These are phyloP conservation scores for Sebastolobus altivelis DNA, from an alignment of 2,797 vertebrate species.

Conservation along the genomic window DNA sequence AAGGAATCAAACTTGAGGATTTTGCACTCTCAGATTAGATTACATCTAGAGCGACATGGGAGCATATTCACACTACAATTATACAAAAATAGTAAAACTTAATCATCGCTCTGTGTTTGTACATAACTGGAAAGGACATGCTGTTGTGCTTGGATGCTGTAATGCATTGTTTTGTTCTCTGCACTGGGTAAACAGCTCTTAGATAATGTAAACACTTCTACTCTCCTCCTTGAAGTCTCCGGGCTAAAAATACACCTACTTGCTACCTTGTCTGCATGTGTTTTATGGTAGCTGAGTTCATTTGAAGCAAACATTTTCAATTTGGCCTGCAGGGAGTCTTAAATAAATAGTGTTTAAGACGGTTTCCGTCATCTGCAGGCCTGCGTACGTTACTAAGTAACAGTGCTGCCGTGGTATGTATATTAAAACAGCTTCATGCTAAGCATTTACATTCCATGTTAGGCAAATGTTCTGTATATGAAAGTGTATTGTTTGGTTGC, in stretches of 20 bases:
- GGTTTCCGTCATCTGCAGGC: neutral
- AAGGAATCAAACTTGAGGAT: constrained; percentile 35
- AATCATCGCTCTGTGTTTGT: constrained; percentile 11
- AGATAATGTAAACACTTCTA: constrained; percentile 44
- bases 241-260: constrained; percentile 47
- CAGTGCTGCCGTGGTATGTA: neutral
- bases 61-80: neutral
- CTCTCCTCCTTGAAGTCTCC: constrained; percentile 3
- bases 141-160: constrained; percentile 5
- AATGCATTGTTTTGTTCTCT: constrained; percentile 27
- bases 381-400: neutral
- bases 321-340: constrained; percentile 11
- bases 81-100: constrained; percentile 11
- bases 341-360: constrained; percentile 16
- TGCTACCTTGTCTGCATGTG: constrained; percentile 18
- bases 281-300: constrained; percentile 18
- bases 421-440: constrained; percentile 26
- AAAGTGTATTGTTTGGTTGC: constrained; percentile 21
- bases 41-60: neutral
- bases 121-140: neutral
- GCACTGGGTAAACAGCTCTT: neutral
- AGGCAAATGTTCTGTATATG: constrained; percentile 19
- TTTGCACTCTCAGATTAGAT: constrained; percentile 18
- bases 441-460: neutral
- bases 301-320: constrained; percentile 24